A percentile compares a stretch with the other conserved stretches of the same genome.
These are phyloP conservation scores for Motacilla alba DNA, from an alignment of 2,113 vertebrate genomes.

Conservation along the genomic window DNA sequence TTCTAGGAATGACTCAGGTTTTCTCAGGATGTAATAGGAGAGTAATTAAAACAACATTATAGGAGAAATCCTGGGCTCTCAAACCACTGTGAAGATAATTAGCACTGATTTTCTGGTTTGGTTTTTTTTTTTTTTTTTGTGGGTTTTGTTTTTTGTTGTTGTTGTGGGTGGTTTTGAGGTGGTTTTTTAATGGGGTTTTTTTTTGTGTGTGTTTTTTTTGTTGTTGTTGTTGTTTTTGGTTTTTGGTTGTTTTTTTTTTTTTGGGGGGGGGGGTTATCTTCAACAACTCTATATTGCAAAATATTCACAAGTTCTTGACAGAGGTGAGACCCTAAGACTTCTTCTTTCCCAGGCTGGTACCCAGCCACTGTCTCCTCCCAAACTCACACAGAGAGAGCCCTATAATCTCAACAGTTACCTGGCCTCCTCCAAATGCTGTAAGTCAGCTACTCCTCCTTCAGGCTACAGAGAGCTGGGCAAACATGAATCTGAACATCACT, in stretches of 20 bases:
- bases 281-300: not conserved
- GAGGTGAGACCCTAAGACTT: not conserved
- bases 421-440: not conserved
- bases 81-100: not conserved
- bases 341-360: not conserved
- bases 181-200: no score
- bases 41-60: not conserved
- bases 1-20: not conserved
- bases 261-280: no score
- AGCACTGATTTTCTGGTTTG: fast-evolving
- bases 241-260: not conserved
- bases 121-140: not conserved
- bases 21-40: not conserved
- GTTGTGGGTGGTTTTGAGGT: no score
- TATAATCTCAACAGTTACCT: not conserved
- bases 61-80: not conserved
- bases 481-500: not conserved
- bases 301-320: not conserved
- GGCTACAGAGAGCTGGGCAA: not conserved
- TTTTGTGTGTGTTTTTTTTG: not conserved
- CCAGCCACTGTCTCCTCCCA: not conserved
- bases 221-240: not conserved
- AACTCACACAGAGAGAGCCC: not conserved
- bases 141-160: not conserved
- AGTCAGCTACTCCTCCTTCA: not conserved